Conservation (phyloP, 2,797 vertebrate genomes). For the Cryptoblepharus egeriae region DNA sequence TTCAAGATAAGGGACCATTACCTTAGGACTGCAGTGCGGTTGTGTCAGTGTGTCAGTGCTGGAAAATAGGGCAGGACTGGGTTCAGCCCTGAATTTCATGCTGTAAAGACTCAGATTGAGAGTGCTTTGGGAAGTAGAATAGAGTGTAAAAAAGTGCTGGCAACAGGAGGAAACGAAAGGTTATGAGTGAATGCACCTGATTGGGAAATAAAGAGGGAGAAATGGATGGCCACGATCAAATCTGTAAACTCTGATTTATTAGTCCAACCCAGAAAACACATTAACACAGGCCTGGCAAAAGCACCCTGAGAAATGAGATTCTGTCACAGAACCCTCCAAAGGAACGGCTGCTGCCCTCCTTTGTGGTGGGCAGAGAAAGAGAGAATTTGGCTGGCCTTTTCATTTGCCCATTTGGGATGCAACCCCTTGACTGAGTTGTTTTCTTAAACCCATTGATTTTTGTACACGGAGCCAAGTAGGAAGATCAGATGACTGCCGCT, state of each 20-base stretch:
- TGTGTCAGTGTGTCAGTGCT: too few species aligned
- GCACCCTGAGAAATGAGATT: not conserved
- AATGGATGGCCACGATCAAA: slow-evolving; percentile 52
- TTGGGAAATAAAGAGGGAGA: not conserved
- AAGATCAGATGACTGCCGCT: not conserved
- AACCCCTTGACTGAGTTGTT: not conserved
- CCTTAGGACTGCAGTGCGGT: too few species aligned
- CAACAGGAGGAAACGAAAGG: slow-evolving; percentile 20
- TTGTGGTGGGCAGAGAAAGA: not conserved
- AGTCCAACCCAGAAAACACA: slow-evolving; percentile 38
- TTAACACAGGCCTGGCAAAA: not conserved
- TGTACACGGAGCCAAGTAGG: too few species aligned
- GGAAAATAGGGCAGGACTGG: too few species aligned
- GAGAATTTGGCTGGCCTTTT: not conserved
- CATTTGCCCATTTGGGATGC: not conserved
- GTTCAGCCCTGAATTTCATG: too few species aligned
- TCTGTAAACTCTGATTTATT: slow-evolving; percentile 42
- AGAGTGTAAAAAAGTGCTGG: not conserved
- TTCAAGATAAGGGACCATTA: too few species aligned
- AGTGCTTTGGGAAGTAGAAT: not conserved
- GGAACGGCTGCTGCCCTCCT: not conserved
- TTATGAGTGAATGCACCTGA: slow-evolving; percentile 32
- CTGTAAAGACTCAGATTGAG: not conserved
- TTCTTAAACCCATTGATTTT: too few species aligned
- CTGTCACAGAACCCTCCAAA: not conserved